Percentiles rank a stretch among this genome's conserved stretches.
Evolutionary conservation across 2,888 invertebrate species (phyloP).

Genomic region (Rapana venosa): DNA sequence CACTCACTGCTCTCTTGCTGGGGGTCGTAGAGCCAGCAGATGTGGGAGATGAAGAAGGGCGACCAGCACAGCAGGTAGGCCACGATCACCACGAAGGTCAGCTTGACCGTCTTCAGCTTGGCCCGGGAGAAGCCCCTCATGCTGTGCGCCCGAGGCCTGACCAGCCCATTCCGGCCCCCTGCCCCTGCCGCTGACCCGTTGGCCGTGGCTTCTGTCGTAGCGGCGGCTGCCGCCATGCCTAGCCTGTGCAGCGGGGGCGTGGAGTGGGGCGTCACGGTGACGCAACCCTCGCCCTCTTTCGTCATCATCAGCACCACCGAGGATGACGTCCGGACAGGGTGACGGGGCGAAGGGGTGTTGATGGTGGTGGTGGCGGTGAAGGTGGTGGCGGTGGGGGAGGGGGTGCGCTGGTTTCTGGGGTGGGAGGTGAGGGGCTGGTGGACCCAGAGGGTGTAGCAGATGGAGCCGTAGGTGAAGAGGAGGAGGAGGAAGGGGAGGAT

Average conservation of each 20-base stretch:
- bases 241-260: conserved; percentile 14
- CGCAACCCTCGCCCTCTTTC: background rate
- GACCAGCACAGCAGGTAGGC: conserved; percentile 84
- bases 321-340: background rate
- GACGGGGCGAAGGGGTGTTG: background rate
- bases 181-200: background rate
- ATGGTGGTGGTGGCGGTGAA: background rate
- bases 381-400: background rate
- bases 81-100: conserved; percentile 79
- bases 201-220: background rate
- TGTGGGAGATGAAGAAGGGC: conserved; percentile 84
- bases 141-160: conserved; percentile 55
- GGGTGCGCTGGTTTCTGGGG: background rate
- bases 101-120: conserved; percentile 80
- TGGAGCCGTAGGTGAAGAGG: conserved; percentile 66
- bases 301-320: background rate
- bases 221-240: background rate
- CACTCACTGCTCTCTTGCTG: conserved; percentile 49
- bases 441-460: conserved; percentile 74
- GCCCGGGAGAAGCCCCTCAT: conserved; percentile 77
- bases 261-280: background rate
- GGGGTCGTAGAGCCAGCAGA: conserved; percentile 81
- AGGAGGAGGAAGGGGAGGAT: conserved; percentile 60
- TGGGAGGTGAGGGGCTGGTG: conserved; percentile 50
- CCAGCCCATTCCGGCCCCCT: background rate